These are phyloP conservation scores for Tupaia chinensis DNA, from an alignment of 2,113 vertebrate species.

Conservation along the genomic window DNA sequence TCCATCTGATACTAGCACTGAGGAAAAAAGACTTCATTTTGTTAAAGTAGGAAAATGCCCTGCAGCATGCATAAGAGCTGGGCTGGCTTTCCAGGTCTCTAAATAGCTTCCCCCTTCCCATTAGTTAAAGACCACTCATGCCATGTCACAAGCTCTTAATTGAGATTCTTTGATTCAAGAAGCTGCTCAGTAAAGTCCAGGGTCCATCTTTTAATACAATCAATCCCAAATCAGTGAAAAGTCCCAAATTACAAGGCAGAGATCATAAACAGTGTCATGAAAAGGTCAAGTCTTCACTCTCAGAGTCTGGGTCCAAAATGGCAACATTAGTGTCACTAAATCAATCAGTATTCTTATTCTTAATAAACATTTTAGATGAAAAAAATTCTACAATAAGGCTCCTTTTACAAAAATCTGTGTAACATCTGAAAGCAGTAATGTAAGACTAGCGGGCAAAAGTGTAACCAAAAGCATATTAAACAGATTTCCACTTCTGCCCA, in stretches of 20 bases:
- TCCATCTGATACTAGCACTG: neutral
- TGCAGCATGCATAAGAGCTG: constrained; percentile 49
- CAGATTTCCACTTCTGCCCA: constrained; percentile 27
- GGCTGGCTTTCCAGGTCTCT: constrained; percentile 60
- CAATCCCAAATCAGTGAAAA: constrained; percentile 40
- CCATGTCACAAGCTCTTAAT: constrained; percentile 58
- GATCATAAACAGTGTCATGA: constrained; percentile 24
- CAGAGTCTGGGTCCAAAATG: constrained; percentile 40
- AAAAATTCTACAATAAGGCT: neutral
- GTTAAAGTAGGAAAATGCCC: constrained; percentile 71
- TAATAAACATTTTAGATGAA: constrained; percentile 38
- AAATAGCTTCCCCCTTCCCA: constrained; percentile 50
- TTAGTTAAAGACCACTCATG: constrained; percentile 57
- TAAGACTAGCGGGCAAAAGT: constrained; percentile 21
- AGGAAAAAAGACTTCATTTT: constrained; percentile 31
- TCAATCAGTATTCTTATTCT: constrained; percentile 23
- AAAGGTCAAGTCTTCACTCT: constrained; percentile 47
- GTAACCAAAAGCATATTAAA: constrained; percentile 16
- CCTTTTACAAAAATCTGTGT: constrained; percentile 38
- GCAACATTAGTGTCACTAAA: constrained; percentile 5
- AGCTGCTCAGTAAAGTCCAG: constrained; percentile 55
- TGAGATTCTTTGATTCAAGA: constrained; percentile 68
- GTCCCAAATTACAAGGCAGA: constrained; percentile 37
- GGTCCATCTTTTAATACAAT: constrained; percentile 35
- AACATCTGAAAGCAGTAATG: constrained; percentile 34